These are phyloP conservation scores for Cottus gobio DNA, from an alignment of 2,113 vertebrate genomes.

Conservation along the genomic window DNA sequence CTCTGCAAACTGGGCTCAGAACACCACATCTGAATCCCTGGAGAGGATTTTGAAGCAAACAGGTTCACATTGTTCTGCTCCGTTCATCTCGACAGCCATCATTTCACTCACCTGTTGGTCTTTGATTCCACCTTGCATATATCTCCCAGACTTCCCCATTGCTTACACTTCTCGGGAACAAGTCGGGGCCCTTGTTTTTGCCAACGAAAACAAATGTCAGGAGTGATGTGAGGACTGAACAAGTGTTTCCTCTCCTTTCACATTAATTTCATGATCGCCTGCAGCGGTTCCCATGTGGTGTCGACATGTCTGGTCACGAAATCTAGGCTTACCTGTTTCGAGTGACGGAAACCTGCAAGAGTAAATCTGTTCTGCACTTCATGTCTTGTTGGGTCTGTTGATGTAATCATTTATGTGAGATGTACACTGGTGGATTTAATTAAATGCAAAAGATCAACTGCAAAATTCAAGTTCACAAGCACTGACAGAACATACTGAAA, in stretches of 20 bases:
- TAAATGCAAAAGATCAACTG: neutral
- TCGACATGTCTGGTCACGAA: conserved; percentile 53
- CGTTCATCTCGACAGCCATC: conserved; percentile 17
- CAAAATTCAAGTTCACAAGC: neutral
- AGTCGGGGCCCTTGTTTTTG: neutral
- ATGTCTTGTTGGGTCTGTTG: neutral
- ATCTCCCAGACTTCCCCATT: neutral
- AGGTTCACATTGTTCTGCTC: conserved; percentile 36
- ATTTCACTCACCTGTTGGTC: neutral
- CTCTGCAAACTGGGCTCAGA: conserved; percentile 19
- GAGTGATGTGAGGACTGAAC: conserved; percentile 11
- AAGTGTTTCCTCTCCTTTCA: conserved; percentile 7
- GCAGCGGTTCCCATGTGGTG: conserved; percentile 61
- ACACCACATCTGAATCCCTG: conserved; percentile 21
- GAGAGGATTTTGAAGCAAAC: conserved; percentile 47
- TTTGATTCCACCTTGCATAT: neutral
- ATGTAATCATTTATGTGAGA: neutral
- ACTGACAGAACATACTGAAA: neutral
- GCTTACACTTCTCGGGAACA: neutral
- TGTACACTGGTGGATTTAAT: neutral
- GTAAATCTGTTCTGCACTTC: conserved; percentile 1
- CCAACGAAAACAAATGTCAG: conserved; percentile 35
- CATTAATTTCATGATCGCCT: conserved; percentile 38
- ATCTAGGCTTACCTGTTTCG: conserved; percentile 41
- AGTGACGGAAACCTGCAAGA: conserved; percentile 5